These are phyloP conservation scores for Diabrotica undecimpunctata DNA, from an alignment of 1,140 invertebrate genomes.

Conservation along the genomic window DNA sequence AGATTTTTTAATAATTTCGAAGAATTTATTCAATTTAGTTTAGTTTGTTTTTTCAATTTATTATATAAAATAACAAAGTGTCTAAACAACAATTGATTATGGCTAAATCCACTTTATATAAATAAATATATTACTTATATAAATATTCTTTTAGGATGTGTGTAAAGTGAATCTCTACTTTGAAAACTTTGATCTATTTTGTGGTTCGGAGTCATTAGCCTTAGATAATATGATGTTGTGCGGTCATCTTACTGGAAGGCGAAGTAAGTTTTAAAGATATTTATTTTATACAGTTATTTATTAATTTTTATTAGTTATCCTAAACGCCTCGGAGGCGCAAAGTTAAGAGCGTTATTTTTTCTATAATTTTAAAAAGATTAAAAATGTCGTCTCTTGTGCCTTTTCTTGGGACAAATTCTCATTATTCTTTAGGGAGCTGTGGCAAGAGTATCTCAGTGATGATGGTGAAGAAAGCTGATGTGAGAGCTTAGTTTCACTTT, in stretches of 20 bases:
- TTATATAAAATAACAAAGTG: too few species aligned
- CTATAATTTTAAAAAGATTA: background rate
- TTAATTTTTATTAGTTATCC: too few species aligned
- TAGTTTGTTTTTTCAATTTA: too few species aligned
- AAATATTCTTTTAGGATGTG: conserved; percentile 20
- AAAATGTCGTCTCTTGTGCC: background rate
- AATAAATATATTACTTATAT: too few species aligned
- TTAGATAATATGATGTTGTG: conserved; percentile 27
- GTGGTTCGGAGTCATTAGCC: conserved; percentile 22
- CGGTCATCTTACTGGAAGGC: conserved; percentile 25
- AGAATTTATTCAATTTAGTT: too few species aligned
- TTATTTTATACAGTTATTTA: conserved; percentile 9
- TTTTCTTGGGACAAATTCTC: background rate
- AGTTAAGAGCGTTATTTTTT: background rate
- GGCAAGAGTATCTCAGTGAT: too few species aligned
- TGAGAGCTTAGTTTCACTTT: too few species aligned
- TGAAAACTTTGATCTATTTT: conserved; percentile 27
- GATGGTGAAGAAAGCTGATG: too few species aligned
- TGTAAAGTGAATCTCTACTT: conserved; percentile 27
- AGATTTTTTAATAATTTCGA: too few species aligned
- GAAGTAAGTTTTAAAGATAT: conserved; percentile 17
- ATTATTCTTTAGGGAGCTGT: too few species aligned
- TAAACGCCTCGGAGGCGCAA: background rate
- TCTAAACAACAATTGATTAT: too few species aligned
- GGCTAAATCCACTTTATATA: too few species aligned